Evolutionary conservation across 2,113 vertebrate genomes (phyloP), one percentile per base, ranked within the genome.

Genomic region (Eonycteris spelaea): DNA sequence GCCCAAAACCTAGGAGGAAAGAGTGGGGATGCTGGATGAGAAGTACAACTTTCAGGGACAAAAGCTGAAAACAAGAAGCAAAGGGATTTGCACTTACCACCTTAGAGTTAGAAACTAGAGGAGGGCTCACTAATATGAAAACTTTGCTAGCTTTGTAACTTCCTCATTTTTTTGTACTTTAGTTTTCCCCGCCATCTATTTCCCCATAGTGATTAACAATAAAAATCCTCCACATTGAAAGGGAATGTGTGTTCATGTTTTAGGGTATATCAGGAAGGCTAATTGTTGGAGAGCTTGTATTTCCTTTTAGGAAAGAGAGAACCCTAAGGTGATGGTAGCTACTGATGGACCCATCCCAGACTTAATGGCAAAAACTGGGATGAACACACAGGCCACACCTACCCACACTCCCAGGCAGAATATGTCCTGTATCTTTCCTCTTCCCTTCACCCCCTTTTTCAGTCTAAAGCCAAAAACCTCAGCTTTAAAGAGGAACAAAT

Each of bases 401-500:
- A n/a, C 74, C 55, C 61, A 61, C 15, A 13, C 1, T 11, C 10
- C 61, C 8, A 28, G n/a, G 57, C 40, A 74, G 70, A 67, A 71
- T 71, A 35, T 48, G 9, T 88, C 53, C 11, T 53, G 55, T 48
- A 33, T 78, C 74, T 70, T 9, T 57, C 33, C 26, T n/a, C 45
- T 24, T 38, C 18, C 77, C 40, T 16, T 30, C 0, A 3, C 35
- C 6, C 19, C 15, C 4, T 68, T 80, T 59, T 95, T 35, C 40
- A 80, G 45, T 40, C 55, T 73, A 67, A 94, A 82, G 40, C 87
- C 22, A 3, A 86, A 74, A 89, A 22, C 8, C 12, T 84, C 3
- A 78, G 43, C 51, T 90, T 93, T 90, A 61, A 90, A 33, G 55
- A 80, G 48, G 86, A 92, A 86, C 74, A 97, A 57, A 86, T 43